A percentile compares a stretch with the other conserved stretches of the same genome.
phyloP scores from a whole-genome alignment of 2,797 vertebrate species.

The Chelidonichthys spinosus region DNA sequence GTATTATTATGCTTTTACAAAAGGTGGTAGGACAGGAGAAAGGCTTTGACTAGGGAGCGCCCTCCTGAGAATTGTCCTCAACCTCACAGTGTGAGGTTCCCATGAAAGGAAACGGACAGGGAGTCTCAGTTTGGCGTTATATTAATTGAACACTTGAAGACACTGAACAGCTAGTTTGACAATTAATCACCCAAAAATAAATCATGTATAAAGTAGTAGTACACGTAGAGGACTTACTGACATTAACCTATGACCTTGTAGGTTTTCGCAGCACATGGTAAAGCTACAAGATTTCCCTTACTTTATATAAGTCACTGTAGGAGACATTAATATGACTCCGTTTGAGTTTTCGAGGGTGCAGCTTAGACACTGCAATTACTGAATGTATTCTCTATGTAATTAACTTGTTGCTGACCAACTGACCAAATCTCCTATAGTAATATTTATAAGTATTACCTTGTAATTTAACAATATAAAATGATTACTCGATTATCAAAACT shows the following conservation, averaged over 20 bases:
- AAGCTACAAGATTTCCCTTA: neutral
- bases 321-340: neutral
- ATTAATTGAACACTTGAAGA: neutral
- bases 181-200: neutral
- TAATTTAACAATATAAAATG: neutral
- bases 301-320: neutral
- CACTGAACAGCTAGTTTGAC: neutral
- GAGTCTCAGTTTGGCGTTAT: neutral
- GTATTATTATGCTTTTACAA: constrained; percentile 21
- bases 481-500: neutral
- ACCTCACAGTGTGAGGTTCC: neutral
- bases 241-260: neutral
- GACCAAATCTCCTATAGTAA: neutral
- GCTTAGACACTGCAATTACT: neutral
- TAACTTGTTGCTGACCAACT: neutral
- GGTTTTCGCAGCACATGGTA: neutral
- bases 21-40: constrained; percentile 18
- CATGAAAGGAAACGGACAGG: neutral
- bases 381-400: neutral
- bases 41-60: neutral
- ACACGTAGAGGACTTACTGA: neutral
- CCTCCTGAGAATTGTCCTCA: constrained; percentile 18
- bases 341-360: neutral
- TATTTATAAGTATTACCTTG: neutral
- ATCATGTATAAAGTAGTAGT: neutral